These are phyloP conservation scores for Prunella himalayana DNA, from an alignment of 2,113 vertebrate genomes.

Conservation along the genomic window DNA sequence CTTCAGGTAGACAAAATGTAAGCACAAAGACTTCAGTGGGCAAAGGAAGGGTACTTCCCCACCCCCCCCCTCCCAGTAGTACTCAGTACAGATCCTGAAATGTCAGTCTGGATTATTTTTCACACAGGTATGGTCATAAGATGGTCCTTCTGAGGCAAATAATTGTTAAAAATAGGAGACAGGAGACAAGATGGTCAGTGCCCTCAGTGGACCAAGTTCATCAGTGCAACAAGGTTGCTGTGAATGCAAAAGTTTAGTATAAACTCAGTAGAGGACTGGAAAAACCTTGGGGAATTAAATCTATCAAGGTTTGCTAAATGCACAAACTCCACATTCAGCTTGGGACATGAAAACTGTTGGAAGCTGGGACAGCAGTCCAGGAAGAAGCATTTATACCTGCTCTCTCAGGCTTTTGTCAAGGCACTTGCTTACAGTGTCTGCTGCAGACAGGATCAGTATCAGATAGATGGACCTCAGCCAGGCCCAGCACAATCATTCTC, in stretches of 20 bases:
- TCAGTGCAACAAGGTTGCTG: not conserved
- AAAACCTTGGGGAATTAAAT: not conserved
- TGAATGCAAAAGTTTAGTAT: not conserved
- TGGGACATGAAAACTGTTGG: not conserved
- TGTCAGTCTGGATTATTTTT: not conserved
- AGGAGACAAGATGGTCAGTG: not conserved
- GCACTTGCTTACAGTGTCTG: not conserved
- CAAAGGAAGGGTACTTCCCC: not conserved
- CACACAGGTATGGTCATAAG: not conserved
- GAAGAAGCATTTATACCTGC: not conserved
- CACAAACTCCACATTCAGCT: not conserved
- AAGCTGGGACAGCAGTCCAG: not conserved
- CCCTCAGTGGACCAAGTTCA: not conserved
- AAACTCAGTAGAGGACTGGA: not conserved
- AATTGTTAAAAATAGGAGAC: not conserved
- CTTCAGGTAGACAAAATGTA: not conserved
- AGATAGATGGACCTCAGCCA: not conserved
- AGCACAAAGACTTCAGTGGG: not conserved
- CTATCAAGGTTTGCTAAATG: not conserved
- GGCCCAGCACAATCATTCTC: not conserved
- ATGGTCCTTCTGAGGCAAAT: not conserved
- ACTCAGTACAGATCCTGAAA: not conserved
- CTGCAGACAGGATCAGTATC: not conserved
- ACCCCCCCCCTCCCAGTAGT: fast-evolving
- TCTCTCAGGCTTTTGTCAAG: not conserved